A percentile compares a stretch with the other conserved stretches of the same genome.
Conservation (phyloP, 2,113 vertebrate genomes). For the Gymnocephalus cernua region DNA sequence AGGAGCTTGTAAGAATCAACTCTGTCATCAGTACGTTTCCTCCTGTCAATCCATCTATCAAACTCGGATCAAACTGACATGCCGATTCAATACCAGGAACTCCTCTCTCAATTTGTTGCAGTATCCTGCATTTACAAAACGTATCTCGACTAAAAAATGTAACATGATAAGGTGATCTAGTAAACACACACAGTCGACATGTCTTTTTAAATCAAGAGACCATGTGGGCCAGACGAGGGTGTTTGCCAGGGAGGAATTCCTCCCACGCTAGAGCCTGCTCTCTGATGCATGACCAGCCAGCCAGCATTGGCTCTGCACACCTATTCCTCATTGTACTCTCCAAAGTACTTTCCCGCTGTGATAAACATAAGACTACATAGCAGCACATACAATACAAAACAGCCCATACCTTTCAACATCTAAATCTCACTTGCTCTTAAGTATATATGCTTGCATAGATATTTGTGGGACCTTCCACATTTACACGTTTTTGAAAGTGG, state of each 20-base stretch:
- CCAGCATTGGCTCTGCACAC: constrained; percentile 23
- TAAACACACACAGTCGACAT: constrained; percentile 37
- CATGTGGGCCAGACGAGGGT: constrained; percentile 34
- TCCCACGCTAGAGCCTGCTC: constrained; percentile 49
- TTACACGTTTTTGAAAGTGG: constrained; percentile 4
- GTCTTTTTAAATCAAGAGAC: constrained; percentile 63
- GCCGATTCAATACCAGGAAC: constrained; percentile 12
- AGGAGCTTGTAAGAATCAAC: constrained; percentile 26
- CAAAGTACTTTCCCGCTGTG: constrained; percentile 1
- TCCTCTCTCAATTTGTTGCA: background rate
- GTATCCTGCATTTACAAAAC: constrained; percentile 1
- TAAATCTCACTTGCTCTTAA: constrained; percentile 35
- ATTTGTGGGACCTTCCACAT: background rate
- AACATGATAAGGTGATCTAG: constrained; percentile 42
- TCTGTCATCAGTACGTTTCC: constrained; percentile 33
- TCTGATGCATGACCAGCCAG: constrained; percentile 49
- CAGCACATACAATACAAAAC: constrained; percentile 49
- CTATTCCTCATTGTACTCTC: constrained; percentile 47
- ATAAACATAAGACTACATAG: constrained; percentile 60
- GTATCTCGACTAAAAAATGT: constrained; percentile 1
- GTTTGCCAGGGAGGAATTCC: constrained; percentile 55
- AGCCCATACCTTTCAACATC: constrained; percentile 27
- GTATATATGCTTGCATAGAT: background rate
- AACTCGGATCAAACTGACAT: background rate
- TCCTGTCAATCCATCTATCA: constrained; percentile 45